Evolutionary conservation across 1,140 invertebrate genomes (phyloP), one percentile per base, ranked within the genome.

Genomic region (Eulimnadia texana): DNA sequence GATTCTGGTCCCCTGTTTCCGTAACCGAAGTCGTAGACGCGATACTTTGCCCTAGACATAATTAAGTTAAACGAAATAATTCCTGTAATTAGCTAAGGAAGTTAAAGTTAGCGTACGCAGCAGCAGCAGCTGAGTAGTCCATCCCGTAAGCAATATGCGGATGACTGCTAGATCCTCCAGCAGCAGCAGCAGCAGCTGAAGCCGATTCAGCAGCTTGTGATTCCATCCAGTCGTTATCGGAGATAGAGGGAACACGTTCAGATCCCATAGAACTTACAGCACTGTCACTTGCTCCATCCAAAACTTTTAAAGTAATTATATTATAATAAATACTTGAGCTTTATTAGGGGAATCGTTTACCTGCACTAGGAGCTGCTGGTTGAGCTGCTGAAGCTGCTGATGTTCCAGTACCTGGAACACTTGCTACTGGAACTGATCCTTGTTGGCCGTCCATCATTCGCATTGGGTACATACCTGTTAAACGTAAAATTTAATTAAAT

Each of bases 211-310:
- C 88, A 19, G 86, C 87, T 22, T 57, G 27, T 9, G 55, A 57
- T 68, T 91, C 89, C 72, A 88, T 87, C 88, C 88, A 91, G 67
- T 91, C 89, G 19, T 84, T 86, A 70, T 91, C 88, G 11, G 86
- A 89, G 1, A 90, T 74, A 0, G 87, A 90, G 1, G 87, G 85
- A 19, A 69, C 64, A 20, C 88, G 76, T 68, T 91, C 88, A 3
- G 88, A 90, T 6, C 88, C 88, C 88, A 93, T 90, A 1, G 88
- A 91, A 63, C 88, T 90, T 29, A 91, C 88, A n/a, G 55, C 55
- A 33, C 55, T 57, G 28, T 57, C 55, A n/a, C 55, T 57, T 9
- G 55, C 33, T 20, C 27, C 20, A 20, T 57, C 55, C 13, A 57
- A 29, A 27, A 57, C 55, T 33, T 23, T 54, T 0, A 23, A 25